Conservation (phyloP, 2,888 invertebrate species). For the Rhamphomyia laevipes region DNA sequence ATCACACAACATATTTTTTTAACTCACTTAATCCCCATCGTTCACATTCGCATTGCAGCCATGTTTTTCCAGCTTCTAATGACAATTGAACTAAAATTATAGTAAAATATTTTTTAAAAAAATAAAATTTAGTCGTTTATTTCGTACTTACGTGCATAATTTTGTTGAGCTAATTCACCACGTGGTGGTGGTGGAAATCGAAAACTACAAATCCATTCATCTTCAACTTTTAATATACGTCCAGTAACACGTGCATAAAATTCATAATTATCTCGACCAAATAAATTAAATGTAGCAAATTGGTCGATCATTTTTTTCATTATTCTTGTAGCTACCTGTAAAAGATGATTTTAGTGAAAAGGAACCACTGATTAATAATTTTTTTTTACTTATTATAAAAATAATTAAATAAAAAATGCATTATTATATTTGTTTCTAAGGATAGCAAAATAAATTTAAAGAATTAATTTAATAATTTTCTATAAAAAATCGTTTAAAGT, state of each 20-base stretch:
- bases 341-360: neutral
- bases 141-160: constrained; percentile 48
- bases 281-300: constrained; percentile 90
- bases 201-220: constrained; percentile 93
- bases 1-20: no score
- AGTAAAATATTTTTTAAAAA: constrained; percentile 1
- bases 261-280: constrained; percentile 89
- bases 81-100: constrained; percentile 61
- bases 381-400: neutral
- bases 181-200: constrained; percentile 66
- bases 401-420: neutral
- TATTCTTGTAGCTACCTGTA: constrained; percentile 83
- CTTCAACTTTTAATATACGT: constrained; percentile 79
- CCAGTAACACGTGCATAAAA: constrained; percentile 92
- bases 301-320: constrained; percentile 96
- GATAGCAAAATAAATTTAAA: neutral
- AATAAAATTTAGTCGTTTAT: neutral
- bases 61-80: constrained; percentile 77
- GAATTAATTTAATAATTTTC: neutral
- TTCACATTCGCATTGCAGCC: constrained; percentile 82
- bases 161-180: constrained; percentile 51
- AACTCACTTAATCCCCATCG: constrained; percentile 57
- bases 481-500: no score
- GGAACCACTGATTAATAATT: constrained; percentile 3
- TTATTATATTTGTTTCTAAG: neutral